Percentiles rank a stretch among this genome's conserved stretches.
These are phyloP conservation scores for Lathronympha strigana DNA, from an alignment of 2,888 invertebrate species.

Conservation along the genomic window DNA sequence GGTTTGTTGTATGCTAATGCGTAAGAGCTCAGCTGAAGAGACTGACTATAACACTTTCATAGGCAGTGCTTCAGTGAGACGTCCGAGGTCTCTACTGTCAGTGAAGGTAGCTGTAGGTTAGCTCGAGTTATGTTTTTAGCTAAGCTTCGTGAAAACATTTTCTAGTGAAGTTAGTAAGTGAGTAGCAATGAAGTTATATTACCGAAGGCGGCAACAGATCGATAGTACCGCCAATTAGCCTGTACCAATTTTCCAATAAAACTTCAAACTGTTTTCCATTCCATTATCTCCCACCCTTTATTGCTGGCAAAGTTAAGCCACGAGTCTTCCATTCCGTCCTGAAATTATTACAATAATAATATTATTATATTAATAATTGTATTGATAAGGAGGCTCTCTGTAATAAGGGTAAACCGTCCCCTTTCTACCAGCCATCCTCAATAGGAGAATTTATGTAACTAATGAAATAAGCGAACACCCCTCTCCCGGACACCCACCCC, in stretches of 20 bases:
- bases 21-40: no score
- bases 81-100: no score
- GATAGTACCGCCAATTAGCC: slow-evolving; percentile 82
- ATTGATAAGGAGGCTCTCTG: slow-evolving; percentile 84
- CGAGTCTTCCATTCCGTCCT: slow-evolving; percentile 75
- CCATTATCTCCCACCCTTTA: slow-evolving; percentile 84
- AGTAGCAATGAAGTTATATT: slow-evolving; percentile 50
- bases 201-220: slow-evolving; percentile 72
- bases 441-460: slow-evolving; percentile 85
- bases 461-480: slow-evolving; percentile 83
- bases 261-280: slow-evolving; percentile 85
- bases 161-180: slow-evolving; percentile 45
- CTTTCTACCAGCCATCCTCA: slow-evolving; percentile 84
- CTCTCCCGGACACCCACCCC: slow-evolving; percentile 68
- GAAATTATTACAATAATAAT: slow-evolving; percentile 84
- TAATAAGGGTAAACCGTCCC: slow-evolving; percentile 85
- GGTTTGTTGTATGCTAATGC: no score
- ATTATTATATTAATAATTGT: slow-evolving; percentile 85
- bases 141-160: no score
- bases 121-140: no score
- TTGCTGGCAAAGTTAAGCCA: slow-evolving; percentile 82
- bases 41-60: no score
- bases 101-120: no score
- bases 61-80: no score
- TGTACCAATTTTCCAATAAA: slow-evolving; percentile 83